Base-by-base conservation (phyloP, 1,140 invertebrate genomes). In the Tetramorium simillimum region DNA sequence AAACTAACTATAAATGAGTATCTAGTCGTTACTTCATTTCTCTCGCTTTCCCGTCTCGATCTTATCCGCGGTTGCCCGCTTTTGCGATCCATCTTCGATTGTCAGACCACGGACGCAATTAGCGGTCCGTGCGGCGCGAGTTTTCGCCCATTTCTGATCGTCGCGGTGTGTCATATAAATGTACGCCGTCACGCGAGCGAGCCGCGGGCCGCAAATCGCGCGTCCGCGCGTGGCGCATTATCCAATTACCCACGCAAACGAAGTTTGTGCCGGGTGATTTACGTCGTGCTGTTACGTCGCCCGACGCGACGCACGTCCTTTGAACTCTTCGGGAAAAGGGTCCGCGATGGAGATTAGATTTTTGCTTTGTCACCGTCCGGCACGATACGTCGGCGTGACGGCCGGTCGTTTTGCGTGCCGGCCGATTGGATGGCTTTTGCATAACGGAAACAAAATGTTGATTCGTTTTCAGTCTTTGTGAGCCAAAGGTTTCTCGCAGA, bases 261-360 rank as follows among this genome's bases (percentile, higher is more conserved):
- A 85, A 65, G 82, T 85, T 85, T 78, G 53, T 62, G 62, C 12
- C 49, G 58, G 73, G 46, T 85, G 82, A 85, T 85, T 85, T 78
- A 85, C 82, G 58, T 63, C 58, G 73, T 24, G 60, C 82, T 56
- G 65, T 78, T 85, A 65, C 73, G 51, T 46, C 78, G 51, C 65
- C 51, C 56, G 76, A 63, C 62, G 43, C 65, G 51, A 43, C 14
- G 24, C 75, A 40, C 49, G 85, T 86, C 51, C 85, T 86, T 86
- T 86, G 85, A 86, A 67, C 75, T 85, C 60, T 40, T 58, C 46
- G 73, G 33, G 12, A 60, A 78, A 78, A 67, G 62, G 62, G 75
- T 21, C 84, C 72, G 51, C 84, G 62, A 63, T 49, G 51, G 63
- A 86, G 85, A 86, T 86, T 86, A 86, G 85, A 86, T 86, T 86